Evolutionary conservation across 37 sponge, comb jelly and placozoan species (phyloP).

Genomic region (Beroe forskalii): DNA sequence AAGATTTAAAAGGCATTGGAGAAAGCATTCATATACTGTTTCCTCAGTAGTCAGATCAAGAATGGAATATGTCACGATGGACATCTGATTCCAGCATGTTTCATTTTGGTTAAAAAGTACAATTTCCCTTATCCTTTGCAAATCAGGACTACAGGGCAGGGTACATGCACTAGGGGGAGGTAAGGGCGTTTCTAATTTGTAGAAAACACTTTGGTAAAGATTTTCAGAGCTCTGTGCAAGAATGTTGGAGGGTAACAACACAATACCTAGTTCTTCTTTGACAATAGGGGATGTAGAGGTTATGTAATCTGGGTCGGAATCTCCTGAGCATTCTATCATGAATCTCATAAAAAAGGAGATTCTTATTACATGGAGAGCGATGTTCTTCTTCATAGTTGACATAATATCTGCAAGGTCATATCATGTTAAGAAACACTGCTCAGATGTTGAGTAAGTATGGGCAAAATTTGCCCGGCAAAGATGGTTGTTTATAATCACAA

Average conservation of each 20-base stretch:
- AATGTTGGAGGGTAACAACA: neutral
- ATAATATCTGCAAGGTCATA: too few relatives aligned
- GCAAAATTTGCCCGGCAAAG: too few relatives aligned
- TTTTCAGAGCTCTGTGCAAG: neutral
- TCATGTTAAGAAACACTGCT: too few relatives aligned
- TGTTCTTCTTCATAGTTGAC: too few relatives aligned
- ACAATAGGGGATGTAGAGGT: neutral
- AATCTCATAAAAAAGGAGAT: too few relatives aligned
- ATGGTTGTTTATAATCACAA: too few relatives aligned
- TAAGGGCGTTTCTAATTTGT: neutral
- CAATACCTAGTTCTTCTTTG: slow-evolving; percentile 23
- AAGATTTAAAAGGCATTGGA: neutral
- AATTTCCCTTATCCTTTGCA: neutral
- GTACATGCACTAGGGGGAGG: neutral
- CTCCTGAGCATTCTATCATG: too few relatives aligned
- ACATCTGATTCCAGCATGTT: neutral
- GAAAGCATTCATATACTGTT: neutral
- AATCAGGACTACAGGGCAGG: slow-evolving; percentile 3
- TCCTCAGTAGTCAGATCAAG: neutral
- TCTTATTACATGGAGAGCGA: too few relatives aligned
- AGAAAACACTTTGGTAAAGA: neutral
- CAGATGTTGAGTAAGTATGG: too few relatives aligned
- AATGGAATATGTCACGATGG: neutral
- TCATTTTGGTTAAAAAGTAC: neutral
- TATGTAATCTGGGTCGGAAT: neutral